Percentiles rank a stretch among this genome's conserved stretches.
Conservation (phyloP, 1,140 invertebrate species). For the Eupeodes corollae region DNA sequence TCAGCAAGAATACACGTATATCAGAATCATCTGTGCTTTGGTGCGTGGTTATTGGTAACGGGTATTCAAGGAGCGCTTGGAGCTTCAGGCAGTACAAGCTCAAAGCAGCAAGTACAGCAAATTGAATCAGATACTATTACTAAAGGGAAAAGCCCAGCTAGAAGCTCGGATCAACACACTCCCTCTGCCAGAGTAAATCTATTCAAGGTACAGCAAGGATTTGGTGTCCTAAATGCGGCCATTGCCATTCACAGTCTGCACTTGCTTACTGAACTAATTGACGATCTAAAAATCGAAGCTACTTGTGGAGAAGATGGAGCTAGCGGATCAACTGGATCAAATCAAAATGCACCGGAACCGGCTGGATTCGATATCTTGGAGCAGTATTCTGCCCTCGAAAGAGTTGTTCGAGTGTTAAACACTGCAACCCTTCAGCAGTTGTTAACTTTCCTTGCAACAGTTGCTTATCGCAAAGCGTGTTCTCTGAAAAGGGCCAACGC, state of each 20-base stretch:
- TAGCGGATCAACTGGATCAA: slow-evolving; percentile 27
- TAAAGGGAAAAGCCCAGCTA: slow-evolving; percentile 37
- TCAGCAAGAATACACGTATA: slow-evolving; percentile 75
- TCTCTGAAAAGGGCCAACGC: slow-evolving; percentile 61
- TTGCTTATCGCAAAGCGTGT: slow-evolving; percentile 81
- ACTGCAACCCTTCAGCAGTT: slow-evolving; percentile 57
- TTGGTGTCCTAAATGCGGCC: slow-evolving; percentile 70
- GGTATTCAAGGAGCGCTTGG: slow-evolving; percentile 62
- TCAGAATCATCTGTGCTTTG: slow-evolving; percentile 80
- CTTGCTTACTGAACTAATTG: slow-evolving; percentile 51
- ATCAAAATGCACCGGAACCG: slow-evolving; percentile 36
- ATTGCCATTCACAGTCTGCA: slow-evolving; percentile 61
- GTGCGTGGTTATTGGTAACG: slow-evolving; percentile 73
- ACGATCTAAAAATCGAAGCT: slow-evolving; percentile 55
- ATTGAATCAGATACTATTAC: slow-evolving; percentile 7
- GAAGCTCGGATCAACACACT: slow-evolving; percentile 12
- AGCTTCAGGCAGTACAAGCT: slow-evolving; percentile 33
- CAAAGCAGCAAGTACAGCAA: slow-evolving; percentile 9
- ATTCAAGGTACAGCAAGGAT: slow-evolving; percentile 56
- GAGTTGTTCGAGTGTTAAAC: slow-evolving; percentile 37
- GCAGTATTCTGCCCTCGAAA: slow-evolving; percentile 42
- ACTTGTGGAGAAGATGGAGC: slow-evolving; percentile 43
- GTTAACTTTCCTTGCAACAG: slow-evolving; percentile 73
- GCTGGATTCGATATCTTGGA: slow-evolving; percentile 36
- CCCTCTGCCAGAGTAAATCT: slow-evolving; percentile 34